Evolutionary conservation across 2,113 vertebrate genomes (phyloP).

Genomic region (Oreochromis aureus): DNA sequence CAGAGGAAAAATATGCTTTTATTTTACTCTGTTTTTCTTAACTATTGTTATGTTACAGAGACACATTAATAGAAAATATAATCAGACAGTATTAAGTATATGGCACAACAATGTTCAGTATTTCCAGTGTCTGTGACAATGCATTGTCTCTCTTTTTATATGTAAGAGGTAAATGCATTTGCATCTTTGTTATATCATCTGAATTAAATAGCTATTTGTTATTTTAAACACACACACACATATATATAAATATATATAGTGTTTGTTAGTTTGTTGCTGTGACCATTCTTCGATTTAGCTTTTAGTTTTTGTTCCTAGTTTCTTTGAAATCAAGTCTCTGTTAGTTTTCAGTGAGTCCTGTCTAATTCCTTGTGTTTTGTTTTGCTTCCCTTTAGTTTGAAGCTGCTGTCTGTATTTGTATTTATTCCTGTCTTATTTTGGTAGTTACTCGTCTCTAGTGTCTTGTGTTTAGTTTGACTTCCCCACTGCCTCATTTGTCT

Average conservation of each 20-base stretch:
- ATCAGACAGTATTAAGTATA: background rate
- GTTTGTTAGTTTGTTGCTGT: background rate
- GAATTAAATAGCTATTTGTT: background rate
- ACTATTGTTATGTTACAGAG: background rate
- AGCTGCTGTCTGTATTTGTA: background rate
- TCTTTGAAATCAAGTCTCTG: background rate
- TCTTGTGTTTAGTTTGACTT: background rate
- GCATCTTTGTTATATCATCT: background rate
- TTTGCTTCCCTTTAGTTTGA: background rate
- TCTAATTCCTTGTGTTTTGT: background rate
- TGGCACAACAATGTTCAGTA: background rate
- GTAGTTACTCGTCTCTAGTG: background rate
- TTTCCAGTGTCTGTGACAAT: background rate
- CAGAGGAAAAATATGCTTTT: background rate
- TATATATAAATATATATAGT: accelerated
- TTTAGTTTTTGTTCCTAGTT: background rate
- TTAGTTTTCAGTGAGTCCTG: background rate
- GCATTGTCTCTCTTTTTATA: background rate
- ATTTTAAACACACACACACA: background rate
- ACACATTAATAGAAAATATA: background rate
- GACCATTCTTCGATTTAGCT: background rate
- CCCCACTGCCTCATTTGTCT: background rate
- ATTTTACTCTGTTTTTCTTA: background rate
- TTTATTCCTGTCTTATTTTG: background rate
- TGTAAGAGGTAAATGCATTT: background rate